Conservation (phyloP, 2,113 vertebrate genomes). For the Chionis minor region DNA sequence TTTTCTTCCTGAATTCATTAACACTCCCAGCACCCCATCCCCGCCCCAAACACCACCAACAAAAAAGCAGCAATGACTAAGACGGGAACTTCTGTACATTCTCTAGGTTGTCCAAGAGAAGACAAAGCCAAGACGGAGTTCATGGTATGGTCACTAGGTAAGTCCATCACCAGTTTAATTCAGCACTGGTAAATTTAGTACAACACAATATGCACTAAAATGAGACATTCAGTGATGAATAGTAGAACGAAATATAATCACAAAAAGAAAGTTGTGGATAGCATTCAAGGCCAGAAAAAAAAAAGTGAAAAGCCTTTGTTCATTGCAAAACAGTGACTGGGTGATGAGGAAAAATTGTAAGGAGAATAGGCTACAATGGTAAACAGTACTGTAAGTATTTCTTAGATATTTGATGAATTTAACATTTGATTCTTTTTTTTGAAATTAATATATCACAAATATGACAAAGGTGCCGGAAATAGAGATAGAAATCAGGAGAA, state of each 20-base stretch:
- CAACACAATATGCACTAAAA: not conserved
- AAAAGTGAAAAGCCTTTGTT: not conserved
- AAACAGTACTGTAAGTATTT: not conserved
- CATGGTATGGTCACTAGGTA: not conserved
- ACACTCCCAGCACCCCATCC: fast-evolving
- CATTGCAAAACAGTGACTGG: not conserved
- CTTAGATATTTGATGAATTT: not conserved
- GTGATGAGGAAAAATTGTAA: not conserved
- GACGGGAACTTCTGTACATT: not conserved
- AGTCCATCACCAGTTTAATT: not conserved
- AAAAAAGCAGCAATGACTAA: not conserved
- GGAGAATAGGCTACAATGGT: not conserved
- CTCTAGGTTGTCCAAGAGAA: not conserved
- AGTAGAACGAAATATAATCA: not conserved
- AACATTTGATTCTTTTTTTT: not conserved
- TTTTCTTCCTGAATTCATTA: not conserved
- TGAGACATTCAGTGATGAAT: not conserved
- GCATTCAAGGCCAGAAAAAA: not conserved
- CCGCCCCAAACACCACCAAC: not conserved
- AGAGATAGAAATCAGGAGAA: not conserved
- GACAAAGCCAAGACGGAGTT: not conserved
- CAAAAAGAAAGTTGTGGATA: not conserved
- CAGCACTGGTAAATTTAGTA: not conserved
- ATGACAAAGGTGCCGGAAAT: not conserved
- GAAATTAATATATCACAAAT: not conserved